Evolutionary conservation across 2,113 vertebrate species (phyloP).

Genomic region (Loxodonta africana): DNA sequence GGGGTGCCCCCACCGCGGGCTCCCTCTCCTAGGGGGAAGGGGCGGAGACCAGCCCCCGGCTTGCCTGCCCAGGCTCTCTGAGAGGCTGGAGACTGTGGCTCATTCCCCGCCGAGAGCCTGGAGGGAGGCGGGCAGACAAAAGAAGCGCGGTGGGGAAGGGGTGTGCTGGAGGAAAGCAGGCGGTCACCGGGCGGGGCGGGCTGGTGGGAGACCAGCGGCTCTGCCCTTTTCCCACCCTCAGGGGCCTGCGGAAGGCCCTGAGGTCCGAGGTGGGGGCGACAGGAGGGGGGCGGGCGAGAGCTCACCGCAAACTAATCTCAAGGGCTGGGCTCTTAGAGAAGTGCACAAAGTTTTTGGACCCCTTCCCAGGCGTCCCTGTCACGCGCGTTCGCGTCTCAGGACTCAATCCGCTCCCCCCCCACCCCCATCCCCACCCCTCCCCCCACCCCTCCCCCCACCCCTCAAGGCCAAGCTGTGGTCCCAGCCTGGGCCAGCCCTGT

Average conservation of each 20-base stretch:
- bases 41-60: conserved; percentile 59
- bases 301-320: neutral
- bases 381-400: rapidly evolving
- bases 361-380: neutral
- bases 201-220: neutral
- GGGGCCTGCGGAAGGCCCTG: neutral
- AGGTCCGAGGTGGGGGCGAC: neutral
- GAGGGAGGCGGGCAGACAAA: conserved; percentile 44
- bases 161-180: neutral
- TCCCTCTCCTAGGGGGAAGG: conserved; percentile 67
- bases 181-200: neutral
- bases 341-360: conserved; percentile 6
- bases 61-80: conserved; percentile 40
- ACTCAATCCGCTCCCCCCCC: neutral
- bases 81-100: conserved; percentile 53
- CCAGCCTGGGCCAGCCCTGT: neutral
- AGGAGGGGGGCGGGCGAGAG: neutral
- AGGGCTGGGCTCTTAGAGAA: neutral
- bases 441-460: neutral
- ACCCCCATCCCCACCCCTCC: neutral
- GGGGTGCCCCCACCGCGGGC: conserved; percentile 79
- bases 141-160: conserved; percentile 43
- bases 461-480: neutral
- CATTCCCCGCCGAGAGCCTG: neutral
- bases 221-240: neutral